Base-by-base conservation (phyloP, 2,797 vertebrate species). In the Nyctibius grandis region DNA sequence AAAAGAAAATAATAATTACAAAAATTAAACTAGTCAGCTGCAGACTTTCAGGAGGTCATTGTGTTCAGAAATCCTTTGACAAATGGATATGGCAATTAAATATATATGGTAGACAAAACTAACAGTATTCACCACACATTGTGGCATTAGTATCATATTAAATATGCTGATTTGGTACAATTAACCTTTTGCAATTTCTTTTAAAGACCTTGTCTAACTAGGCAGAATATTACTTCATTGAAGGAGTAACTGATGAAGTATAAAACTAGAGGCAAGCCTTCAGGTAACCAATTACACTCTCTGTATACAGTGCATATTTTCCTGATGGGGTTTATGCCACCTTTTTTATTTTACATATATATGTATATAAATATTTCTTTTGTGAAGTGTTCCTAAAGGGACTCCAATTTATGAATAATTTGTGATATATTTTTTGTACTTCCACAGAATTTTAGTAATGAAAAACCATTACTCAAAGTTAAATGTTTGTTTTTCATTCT, bases 171-270 rank as follows among this genome's bases (percentile, higher is more conserved):
- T 97, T 86, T 93, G 53, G 74, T 67, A 85, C 54, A 97, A 97
- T 96, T 97, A 96, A 94, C 86, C 91, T 97, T 93, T 91, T 80
- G 9, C 90, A 97, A 97, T 96, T 96, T 67, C 69, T 96, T 96
- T 94, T 96, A 95, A 97, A 96, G 89, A 97, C 96, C 91, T 97
- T 97, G 67, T 94, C 34, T 91, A 95, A 83, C 61, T 54, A 74
- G 77, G 20, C 26, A 86, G 63, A 87, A 53, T 92, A 82, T 93
- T 92, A 88, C 4, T 69, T 89, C 42, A 60, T 76, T 82, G 79
- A 96, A 72, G 8, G 51, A 94, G 93, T 95, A 96, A 95, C 44
- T 80, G 51, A 85, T 90, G 47, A 87, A 94, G 4, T 79, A 56
- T 50, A 60, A 88, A 95, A 91, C 64, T 25, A 85, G 40, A 94